Evolutionary conservation across 1,140 invertebrate genomes (phyloP).

Genomic region (Pachypsylla venusta): DNA sequence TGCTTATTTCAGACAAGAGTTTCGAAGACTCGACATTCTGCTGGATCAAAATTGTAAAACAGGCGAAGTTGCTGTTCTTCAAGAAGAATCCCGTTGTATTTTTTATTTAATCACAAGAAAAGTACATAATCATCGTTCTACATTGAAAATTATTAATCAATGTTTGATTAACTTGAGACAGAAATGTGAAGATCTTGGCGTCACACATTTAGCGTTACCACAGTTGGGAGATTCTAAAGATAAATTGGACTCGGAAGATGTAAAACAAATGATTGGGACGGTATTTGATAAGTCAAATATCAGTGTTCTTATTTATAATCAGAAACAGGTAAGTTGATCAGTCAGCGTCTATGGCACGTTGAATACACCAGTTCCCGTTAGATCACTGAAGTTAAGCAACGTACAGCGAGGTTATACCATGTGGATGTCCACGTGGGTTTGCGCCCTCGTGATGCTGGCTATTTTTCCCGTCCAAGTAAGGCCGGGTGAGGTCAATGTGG

Average conservation of each 20-base stretch:
- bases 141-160: not conserved
- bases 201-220: not conserved
- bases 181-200: not conserved
- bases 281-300: not conserved
- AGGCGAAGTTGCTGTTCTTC: not conserved
- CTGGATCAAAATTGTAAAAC: not conserved
- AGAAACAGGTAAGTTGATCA: not conserved
- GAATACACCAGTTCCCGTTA: too few relatives aligned
- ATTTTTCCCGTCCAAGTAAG: too few relatives aligned
- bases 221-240: not conserved
- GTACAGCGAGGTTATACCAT: too few relatives aligned
- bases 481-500: too few relatives aligned
- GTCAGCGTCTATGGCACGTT: too few relatives aligned
- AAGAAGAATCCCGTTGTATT: not conserved
- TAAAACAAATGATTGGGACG: not conserved
- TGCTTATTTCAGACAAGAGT: too few relatives aligned
- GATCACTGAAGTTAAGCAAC: too few relatives aligned
- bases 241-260: not conserved
- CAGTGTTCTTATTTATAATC: not conserved
- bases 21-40: not conserved
- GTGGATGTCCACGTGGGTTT: too few relatives aligned
- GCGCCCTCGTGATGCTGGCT: too few relatives aligned
- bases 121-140: not conserved
- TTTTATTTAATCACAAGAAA: not conserved
- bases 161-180: not conserved